These are phyloP conservation scores for Hoplostethus atlanticus DNA, from an alignment of 2,797 vertebrate genomes.

Conservation along the genomic window DNA sequence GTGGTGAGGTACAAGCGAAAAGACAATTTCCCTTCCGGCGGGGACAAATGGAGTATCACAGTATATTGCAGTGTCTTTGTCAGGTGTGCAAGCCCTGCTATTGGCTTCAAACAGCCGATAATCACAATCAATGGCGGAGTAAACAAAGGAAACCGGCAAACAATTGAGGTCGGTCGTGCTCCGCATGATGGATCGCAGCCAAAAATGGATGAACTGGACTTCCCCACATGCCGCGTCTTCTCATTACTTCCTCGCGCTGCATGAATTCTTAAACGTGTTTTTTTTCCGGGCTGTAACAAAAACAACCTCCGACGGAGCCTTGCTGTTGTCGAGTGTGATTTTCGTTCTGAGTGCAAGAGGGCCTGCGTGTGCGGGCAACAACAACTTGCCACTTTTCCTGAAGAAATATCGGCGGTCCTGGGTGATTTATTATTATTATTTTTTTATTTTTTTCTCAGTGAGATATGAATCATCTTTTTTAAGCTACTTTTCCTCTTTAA, in stretches of 20 bases:
- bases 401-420: slow-evolving; percentile 39
- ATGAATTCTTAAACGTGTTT: slow-evolving; percentile 54
- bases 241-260: slow-evolving; percentile 65
- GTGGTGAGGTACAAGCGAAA: slow-evolving; percentile 4
- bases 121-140: slow-evolving; percentile 51
- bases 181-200: slow-evolving; percentile 64
- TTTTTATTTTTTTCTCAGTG: slow-evolving; percentile 10
- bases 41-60: slow-evolving; percentile 26
- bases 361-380: slow-evolving; percentile 14
- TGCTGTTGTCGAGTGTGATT: slow-evolving; percentile 51
- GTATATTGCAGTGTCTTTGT: slow-evolving; percentile 25
- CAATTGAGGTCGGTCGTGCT: slow-evolving; percentile 32
- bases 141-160: slow-evolving; percentile 61
- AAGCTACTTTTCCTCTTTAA: slow-evolving; percentile 70
- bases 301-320: slow-evolving; percentile 48
- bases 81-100: slow-evolving; percentile 41
- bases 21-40: slow-evolving; percentile 6
- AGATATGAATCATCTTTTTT: slow-evolving; percentile 43
- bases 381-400: slow-evolving; percentile 36
- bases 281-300: slow-evolving; percentile 10
- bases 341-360: slow-evolving; percentile 24
- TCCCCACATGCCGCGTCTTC: slow-evolving; percentile 55
- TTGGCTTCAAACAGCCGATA: slow-evolving; percentile 40
- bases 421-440: slow-evolving; percentile 2
- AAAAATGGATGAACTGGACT: slow-evolving; percentile 46